Evolutionary conservation across 2,888 invertebrate species (phyloP).

Genomic region (Spicauda simplicius): DNA sequence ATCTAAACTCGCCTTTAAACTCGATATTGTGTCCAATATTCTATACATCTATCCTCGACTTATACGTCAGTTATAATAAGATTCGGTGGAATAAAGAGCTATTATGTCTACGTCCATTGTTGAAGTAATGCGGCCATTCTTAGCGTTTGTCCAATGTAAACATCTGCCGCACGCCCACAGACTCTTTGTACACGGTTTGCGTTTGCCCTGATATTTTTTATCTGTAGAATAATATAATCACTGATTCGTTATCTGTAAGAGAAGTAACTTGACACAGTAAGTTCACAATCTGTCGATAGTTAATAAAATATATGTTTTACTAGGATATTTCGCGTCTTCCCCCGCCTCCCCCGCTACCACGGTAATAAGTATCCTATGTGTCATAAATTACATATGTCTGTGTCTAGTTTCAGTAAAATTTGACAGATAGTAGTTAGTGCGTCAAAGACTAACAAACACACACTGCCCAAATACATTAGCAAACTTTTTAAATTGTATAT

Average conservation of each 20-base stretch:
- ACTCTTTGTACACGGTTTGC: no score
- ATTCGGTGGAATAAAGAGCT: constrained; percentile 64
- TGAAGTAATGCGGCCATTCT: constrained; percentile 64
- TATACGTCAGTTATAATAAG: constrained; percentile 70
- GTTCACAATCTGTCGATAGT: no score
- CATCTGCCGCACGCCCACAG: constrained; percentile 68
- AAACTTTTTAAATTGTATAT: no score
- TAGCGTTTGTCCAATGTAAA: constrained; percentile 56
- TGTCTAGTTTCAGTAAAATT: no score
- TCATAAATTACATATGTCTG: no score
- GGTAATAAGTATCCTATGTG: no score
- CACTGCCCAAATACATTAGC: no score
- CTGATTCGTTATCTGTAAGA: constrained; percentile 44
- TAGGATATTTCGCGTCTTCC: no score
- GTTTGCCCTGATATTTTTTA: constrained; percentile 45
- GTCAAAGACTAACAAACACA: no score
- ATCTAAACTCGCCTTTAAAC: not conserved
- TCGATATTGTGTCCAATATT: constrained; percentile 10
- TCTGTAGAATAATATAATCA: constrained; percentile 43
- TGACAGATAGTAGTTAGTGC: no score
- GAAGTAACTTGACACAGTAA: not conserved
- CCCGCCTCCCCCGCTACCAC: no score
- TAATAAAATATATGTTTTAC: no score
- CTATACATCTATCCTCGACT: constrained; percentile 38
- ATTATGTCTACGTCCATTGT: constrained; percentile 66